Evolutionary conservation across 2,888 invertebrate species (phyloP), one percentile per base, ranked within the genome.

Genomic region (Lithosia quadra): DNA sequence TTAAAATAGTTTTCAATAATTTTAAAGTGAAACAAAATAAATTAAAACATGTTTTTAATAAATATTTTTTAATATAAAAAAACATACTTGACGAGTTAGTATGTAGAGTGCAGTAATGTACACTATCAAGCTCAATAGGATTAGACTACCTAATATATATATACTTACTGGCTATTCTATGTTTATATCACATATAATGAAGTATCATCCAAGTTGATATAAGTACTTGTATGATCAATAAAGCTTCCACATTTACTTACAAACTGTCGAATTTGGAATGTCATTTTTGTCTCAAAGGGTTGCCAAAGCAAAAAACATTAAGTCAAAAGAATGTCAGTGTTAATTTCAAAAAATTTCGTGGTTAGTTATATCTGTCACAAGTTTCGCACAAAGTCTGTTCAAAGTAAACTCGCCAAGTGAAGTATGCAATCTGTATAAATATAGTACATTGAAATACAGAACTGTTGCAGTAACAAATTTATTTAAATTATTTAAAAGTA

Each of bases 161-260:
- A 81, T 81, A 87, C 88, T 91, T 91, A 91, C 68, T 81, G 82
- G 76, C 89, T 91, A 91, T 70, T 86, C 88, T 93, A 94, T 79
- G 69, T 87, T 89, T 94, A 94, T 94, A 94, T 94, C 94, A 94
- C 94, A 94, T 91, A 91, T 63, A 55, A 34, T 91, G 90, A 92
- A 90, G 90, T 91, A 93, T 91, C 92, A 92, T 92, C 89, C 88
- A 90, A 86, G 86, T 90, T 89, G 88, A 91, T 89, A 90, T 75
- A 72, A 68, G 64, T 88, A 90, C 84, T 88, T 88, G 87, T 82
- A 87, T 82, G 81, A 84, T 87, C 78, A 89, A 90, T 92, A 90
- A 91, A 91, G 89, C 90, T 91, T 88, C 77, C 79, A 78, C 79
- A 72, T 84, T 81, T 78, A 85, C 78, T 83, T 84, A 89, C 87